Percentiles rank a stretch among this genome's conserved stretches.
These are phyloP conservation scores for Rhea americana DNA, from an alignment of 2,113 vertebrate species.

Conservation along the genomic window DNA sequence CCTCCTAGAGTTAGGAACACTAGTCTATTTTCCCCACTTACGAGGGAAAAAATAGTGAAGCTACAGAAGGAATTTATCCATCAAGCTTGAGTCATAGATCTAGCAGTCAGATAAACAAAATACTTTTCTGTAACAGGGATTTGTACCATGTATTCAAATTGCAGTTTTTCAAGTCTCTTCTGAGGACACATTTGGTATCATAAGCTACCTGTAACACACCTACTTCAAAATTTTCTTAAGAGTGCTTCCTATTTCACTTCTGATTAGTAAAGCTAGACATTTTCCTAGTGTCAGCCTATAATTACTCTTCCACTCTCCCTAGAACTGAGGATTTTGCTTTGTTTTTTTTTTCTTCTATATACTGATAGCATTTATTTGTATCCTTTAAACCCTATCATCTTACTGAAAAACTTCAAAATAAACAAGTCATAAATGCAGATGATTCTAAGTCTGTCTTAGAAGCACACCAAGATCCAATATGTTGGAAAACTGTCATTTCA, in stretches of 20 bases:
- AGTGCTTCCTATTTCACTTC: neutral
- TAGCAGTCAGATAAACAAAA: neutral
- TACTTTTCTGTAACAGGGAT: neutral
- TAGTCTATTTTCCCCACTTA: neutral
- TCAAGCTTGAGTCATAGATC: neutral
- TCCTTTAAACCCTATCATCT: neutral
- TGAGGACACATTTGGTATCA: neutral
- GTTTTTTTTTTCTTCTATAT: neutral
- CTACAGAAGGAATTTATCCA: neutral
- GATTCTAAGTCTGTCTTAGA: neutral
- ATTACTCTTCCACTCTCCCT: neutral
- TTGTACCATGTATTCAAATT: neutral
- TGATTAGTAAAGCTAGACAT: neutral
- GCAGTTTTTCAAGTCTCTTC: neutral
- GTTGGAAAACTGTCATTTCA: neutral
- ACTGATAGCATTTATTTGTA: neutral
- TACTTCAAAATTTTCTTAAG: neutral
- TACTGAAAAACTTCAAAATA: neutral
- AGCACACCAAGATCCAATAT: neutral
- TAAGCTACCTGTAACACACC: neutral
- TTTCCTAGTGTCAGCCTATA: neutral
- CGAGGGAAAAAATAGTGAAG: neutral
- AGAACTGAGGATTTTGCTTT: neutral
- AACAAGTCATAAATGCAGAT: neutral
- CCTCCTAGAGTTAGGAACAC: neutral